Conservation (phyloP, 2,888 invertebrate genomes). For the Agrotis puta region DNA sequence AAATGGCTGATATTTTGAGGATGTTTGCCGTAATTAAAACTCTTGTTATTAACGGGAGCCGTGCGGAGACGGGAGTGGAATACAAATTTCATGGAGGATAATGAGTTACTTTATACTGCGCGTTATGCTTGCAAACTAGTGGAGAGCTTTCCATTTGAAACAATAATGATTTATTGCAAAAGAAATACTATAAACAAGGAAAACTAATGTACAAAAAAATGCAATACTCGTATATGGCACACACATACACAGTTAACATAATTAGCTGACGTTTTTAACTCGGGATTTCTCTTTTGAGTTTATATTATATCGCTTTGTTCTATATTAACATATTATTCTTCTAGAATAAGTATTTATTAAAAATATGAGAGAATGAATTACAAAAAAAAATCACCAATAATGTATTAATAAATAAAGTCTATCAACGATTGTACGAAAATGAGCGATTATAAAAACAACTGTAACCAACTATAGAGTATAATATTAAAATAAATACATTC, state of each 20-base stretch:
- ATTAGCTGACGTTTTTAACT: no score
- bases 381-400: no score
- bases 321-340: no score
- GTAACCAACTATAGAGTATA: no score
- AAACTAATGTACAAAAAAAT: not conserved
- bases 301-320: no score
- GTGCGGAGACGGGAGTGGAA: constrained; percentile 36
- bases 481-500: no score
- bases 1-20: constrained; percentile 53
- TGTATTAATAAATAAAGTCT: no score
- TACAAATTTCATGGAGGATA: constrained; percentile 54
- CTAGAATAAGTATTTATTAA: no score
- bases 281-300: no score
- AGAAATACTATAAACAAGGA: not conserved
- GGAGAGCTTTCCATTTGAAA: not conserved
- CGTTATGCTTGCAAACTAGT: constrained; percentile 23
- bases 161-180: not conserved
- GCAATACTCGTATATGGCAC: not conserved
- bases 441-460: no score
- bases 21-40: constrained; percentile 60
- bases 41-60: constrained; percentile 48
- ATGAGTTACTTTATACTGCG: constrained; percentile 48
- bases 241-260: not conserved
- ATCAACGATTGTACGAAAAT: no score
- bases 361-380: no score